These are phyloP conservation scores for Ruditapes philippinarum DNA, from an alignment of 1,140 invertebrate species.

Conservation along the genomic window DNA sequence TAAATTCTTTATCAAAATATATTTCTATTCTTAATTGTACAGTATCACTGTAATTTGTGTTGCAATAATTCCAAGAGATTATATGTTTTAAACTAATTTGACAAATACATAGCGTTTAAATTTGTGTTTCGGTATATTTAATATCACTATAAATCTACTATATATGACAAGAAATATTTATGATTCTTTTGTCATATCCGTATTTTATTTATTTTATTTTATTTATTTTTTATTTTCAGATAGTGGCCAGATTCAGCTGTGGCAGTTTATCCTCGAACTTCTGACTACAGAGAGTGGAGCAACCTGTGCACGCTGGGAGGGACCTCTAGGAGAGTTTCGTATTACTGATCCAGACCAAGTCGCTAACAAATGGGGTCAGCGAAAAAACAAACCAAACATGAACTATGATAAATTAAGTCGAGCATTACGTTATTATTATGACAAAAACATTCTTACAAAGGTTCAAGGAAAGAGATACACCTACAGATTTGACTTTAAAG, in stretches of 20 bases:
- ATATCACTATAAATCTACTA: too few species aligned
- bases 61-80: too few species aligned
- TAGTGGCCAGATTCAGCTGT: conserved; percentile 89
- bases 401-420: conserved; percentile 96
- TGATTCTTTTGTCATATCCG: too few species aligned
- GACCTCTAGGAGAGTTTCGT: conserved; percentile 99
- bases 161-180: too few species aligned
- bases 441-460: conserved; percentile 99
- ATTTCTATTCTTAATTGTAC: too few species aligned
- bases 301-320: conserved; percentile 98
- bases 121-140: too few species aligned
- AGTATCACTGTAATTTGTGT: too few species aligned
- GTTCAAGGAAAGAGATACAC: conserved; percentile 95
- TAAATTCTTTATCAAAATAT: too few species aligned
- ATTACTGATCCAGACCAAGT: conserved; percentile 99
- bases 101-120: too few species aligned
- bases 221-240: conserved; percentile 70
- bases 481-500: conserved; percentile 79
- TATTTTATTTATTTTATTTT: too few species aligned
- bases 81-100: too few species aligned
- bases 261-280: conserved; percentile 98
- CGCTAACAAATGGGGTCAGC: conserved; percentile 96
- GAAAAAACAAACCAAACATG: conserved; percentile 96
- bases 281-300: conserved; percentile 96
- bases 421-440: conserved; percentile 94